phyloP scores from a whole-genome alignment of 2,888 invertebrate species.

The Morinoia aosen region DNA sequence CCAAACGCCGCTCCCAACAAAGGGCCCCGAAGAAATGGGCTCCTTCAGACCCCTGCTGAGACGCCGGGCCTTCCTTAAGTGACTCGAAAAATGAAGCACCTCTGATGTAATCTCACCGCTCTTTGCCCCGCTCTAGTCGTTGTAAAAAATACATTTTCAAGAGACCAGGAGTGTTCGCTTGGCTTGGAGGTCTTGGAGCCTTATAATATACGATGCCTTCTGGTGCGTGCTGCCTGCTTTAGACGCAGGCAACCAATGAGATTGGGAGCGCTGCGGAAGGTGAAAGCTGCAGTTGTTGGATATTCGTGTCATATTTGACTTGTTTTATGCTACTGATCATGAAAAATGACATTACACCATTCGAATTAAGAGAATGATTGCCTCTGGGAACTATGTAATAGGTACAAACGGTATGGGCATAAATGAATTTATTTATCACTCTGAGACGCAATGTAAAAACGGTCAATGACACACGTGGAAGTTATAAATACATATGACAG shows the following conservation, averaged over 20 bases:
- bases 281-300: neutral
- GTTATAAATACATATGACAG: no score
- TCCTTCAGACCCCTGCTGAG: constrained; percentile 19
- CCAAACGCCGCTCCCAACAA: constrained; percentile 30
- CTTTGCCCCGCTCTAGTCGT: neutral
- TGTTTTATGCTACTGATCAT: neutral
- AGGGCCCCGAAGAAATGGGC: neutral
- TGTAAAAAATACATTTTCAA: neutral
- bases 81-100: constrained; percentile 25
- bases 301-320: neutral
- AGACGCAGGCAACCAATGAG: neutral
- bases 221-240: neutral
- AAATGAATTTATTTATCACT: no score
- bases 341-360: neutral
- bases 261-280: neutral
- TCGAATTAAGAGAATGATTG: neutral
- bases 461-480: no score
- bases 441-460: no score
- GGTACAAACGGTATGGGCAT: no score
- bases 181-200: neutral
- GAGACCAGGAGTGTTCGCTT: neutral
- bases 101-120: neutral
- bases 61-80: neutral
- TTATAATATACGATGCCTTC: neutral
- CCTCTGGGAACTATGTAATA: neutral